phyloP scores from a whole-genome alignment of 2,797 vertebrate genomes.

The Neopelma chrysocephalum region DNA sequence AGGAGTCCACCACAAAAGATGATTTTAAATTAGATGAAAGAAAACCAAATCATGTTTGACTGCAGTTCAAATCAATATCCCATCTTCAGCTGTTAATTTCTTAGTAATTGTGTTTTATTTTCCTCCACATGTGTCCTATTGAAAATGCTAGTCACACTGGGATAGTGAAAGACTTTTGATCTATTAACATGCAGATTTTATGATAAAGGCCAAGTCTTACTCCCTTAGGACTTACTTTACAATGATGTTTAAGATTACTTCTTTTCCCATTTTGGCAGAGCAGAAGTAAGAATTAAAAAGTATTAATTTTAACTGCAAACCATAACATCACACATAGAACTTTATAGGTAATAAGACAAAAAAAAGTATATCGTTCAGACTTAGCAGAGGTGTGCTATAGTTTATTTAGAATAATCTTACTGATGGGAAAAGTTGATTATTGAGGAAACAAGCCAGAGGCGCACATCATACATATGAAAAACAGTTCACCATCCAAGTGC shows the following conservation, averaged over 20 bases:
- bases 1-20: not conserved
- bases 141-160: not conserved
- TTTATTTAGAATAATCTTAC: not conserved
- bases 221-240: not conserved
- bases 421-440: not conserved
- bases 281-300: not conserved
- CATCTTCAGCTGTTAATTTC: slow-evolving; percentile 58
- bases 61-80: slow-evolving; percentile 50
- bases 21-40: not conserved
- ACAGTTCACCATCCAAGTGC: not conserved
- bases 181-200: slow-evolving; percentile 36
- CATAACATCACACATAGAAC: not conserved
- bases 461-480: not conserved
- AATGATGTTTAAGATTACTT: not conserved
- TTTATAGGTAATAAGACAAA: not conserved
- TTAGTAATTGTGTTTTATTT: slow-evolving; percentile 19
- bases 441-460: not conserved
- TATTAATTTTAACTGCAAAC: not conserved
- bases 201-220: not conserved
- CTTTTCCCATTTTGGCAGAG: not conserved
- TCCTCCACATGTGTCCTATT: slow-evolving; percentile 26
- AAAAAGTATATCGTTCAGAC: not conserved
- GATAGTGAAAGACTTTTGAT: not conserved
- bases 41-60: slow-evolving; percentile 20
- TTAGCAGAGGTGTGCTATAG: not conserved